These are phyloP conservation scores for Anseranas semipalmata DNA, from an alignment of 2,113 vertebrate species.

Conservation along the genomic window DNA sequence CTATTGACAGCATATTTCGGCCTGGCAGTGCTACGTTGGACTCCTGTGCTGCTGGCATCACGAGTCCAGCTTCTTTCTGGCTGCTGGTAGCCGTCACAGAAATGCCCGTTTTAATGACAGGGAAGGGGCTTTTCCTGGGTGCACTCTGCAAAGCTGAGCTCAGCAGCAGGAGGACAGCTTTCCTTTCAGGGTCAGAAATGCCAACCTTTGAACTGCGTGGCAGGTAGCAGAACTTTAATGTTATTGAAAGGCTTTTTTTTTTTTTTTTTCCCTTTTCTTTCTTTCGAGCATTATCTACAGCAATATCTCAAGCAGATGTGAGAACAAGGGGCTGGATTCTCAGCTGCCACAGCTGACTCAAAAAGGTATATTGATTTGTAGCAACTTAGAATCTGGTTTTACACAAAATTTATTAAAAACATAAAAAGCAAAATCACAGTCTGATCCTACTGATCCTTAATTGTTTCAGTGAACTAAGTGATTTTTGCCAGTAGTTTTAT, in stretches of 20 bases:
- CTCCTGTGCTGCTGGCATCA: neutral
- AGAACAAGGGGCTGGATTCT: neutral
- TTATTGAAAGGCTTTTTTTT: neutral
- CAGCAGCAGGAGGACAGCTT: neutral
- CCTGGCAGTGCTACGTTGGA: neutral
- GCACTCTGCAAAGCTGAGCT: neutral
- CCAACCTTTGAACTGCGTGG: neutral
- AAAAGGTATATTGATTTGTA: neutral
- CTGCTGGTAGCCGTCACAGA: neutral
- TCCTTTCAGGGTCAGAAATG: neutral
- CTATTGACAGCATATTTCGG: rapidly evolving
- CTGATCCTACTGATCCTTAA: neutral
- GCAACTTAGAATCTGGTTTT: neutral
- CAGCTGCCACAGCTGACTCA: neutral
- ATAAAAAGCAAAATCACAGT: neutral
- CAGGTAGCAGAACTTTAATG: neutral
- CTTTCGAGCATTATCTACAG: neutral
- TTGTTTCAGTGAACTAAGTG: neutral
- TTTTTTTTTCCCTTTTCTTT: neutral
- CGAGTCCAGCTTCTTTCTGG: neutral
- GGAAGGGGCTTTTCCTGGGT: neutral
- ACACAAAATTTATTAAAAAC: neutral
- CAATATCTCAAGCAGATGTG: neutral
- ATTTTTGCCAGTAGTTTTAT: neutral
- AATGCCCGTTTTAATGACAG: neutral